These are phyloP conservation scores for Acipenser oxyrinchus DNA, from an alignment of 2,797 vertebrate species.

Conservation along the genomic window DNA sequence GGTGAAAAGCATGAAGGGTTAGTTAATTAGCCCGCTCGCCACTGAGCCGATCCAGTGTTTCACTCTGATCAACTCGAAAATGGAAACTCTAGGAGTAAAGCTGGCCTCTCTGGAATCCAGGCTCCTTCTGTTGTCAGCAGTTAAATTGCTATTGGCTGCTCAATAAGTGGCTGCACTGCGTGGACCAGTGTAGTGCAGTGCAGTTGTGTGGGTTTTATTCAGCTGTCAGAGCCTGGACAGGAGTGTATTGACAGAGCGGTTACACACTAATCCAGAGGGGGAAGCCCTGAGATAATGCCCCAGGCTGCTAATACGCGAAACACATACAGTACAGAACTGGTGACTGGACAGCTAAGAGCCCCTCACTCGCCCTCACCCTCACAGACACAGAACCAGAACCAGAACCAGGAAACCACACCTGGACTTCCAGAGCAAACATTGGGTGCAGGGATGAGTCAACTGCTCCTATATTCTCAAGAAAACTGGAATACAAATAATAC, in stretches of 20 bases:
- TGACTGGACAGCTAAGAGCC: no score
- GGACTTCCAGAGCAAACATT: no score
- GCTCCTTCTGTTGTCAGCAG: conserved; percentile 19
- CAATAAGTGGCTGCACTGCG: conserved; percentile 90
- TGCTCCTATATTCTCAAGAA: no score
- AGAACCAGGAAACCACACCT: no score
- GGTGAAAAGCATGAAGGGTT: no score
- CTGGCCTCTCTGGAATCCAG: conserved; percentile 1
- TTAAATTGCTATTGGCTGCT: conserved; percentile 99
- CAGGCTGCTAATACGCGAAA: conserved; percentile 74
- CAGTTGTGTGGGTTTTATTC: conserved; percentile 61
- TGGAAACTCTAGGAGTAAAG: no score
- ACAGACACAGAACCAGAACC: conserved; percentile 3
- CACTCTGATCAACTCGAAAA: no score
- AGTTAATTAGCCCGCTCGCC: no score
- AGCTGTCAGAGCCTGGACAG: conserved; percentile 82
- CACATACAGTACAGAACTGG: conserved; percentile 37
- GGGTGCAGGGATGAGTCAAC: no score
- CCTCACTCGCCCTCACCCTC: conserved; percentile 23
- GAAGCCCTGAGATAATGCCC: conserved; percentile 70
- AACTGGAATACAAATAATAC: no score
- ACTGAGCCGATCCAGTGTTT: no score
- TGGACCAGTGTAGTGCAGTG: conserved; percentile 40
- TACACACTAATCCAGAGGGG: conserved; percentile 84
- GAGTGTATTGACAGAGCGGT: conserved; percentile 94